Conservation (phyloP, 35 echinoderm and acorn worm genomes). For the Patiria miniata region DNA sequence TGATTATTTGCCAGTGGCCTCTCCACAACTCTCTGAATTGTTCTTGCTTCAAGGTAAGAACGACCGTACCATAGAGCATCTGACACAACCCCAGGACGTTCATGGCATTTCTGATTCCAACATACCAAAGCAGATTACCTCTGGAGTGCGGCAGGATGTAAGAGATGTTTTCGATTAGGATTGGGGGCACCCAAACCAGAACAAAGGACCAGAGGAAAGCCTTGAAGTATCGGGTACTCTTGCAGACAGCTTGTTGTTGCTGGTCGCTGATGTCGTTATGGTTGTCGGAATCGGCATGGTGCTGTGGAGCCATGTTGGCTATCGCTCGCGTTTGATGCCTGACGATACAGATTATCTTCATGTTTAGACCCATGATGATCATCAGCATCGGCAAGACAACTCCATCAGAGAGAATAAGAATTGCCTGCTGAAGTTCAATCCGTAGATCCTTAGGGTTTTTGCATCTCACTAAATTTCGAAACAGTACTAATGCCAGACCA, state of each 20-base stretch:
- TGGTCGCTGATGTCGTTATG: background rate
- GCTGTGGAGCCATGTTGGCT: background rate
- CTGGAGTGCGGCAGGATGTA: background rate
- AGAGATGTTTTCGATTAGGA: background rate
- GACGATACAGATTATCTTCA: background rate
- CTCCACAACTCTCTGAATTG: background rate
- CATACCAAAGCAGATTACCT: background rate
- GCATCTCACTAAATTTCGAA: too few relatives aligned
- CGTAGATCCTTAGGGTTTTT: too few relatives aligned
- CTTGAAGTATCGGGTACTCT: background rate
- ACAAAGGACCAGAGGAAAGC: background rate
- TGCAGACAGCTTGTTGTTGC: too few relatives aligned
- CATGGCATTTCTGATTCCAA: background rate
- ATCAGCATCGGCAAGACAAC: background rate
- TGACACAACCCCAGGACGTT: background rate
- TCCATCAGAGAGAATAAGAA: background rate
- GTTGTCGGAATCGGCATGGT: background rate
- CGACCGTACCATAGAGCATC: background rate
- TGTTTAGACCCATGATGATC: background rate
- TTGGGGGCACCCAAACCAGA: background rate
- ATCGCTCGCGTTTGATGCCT: background rate
- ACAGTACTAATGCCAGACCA: background rate
- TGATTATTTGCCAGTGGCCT: background rate
- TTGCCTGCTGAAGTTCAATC: background rate
- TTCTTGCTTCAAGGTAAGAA: background rate